phyloP scores from a whole-genome alignment of 2,797 vertebrate genomes.

The Sebastes paucispinis region DNA sequence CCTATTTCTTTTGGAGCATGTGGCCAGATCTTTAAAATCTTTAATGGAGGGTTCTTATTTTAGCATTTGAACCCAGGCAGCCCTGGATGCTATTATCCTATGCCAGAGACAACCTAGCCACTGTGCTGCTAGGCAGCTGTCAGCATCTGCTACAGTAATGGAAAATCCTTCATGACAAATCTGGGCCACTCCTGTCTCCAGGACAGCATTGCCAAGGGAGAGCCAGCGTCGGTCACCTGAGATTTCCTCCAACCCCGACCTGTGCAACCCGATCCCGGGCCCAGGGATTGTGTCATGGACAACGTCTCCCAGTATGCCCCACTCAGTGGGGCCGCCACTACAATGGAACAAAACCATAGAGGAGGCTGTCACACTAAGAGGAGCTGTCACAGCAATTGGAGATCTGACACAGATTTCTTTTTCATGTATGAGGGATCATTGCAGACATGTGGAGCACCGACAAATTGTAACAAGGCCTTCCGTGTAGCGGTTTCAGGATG shows the following conservation, averaged over 20 bases:
- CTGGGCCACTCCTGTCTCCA: conserved; percentile 81
- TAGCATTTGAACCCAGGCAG: neutral
- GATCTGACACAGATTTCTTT: conserved; percentile 48
- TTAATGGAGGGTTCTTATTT: neutral
- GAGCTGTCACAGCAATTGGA: conserved; percentile 47
- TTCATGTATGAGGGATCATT: conserved; percentile 31
- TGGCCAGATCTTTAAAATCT: neutral
- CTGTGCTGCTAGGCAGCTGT: conserved; percentile 53
- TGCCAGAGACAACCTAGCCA: conserved; percentile 19
- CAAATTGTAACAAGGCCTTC: conserved; percentile 5
- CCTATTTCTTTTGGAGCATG: neutral
- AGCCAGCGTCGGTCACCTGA: conserved; percentile 81
- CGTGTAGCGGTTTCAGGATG: neutral
- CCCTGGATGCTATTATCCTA: neutral
- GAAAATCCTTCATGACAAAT: conserved; percentile 86
- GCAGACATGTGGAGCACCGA: neutral
- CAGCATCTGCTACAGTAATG: conserved; percentile 74
- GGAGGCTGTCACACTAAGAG: conserved; percentile 51
- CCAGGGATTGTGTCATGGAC: conserved; percentile 84
- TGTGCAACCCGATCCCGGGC: conserved; percentile 80
- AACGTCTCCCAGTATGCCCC: conserved; percentile 74
- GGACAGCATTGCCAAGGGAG: conserved; percentile 81
- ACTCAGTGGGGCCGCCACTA: conserved; percentile 59
- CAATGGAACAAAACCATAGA: conserved; percentile 60
- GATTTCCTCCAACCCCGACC: conserved; percentile 83